A percentile compares a stretch with the other conserved stretches of the same genome.
Evolutionary conservation across 2,797 vertebrate species (phyloP).

Genomic region (Mormyrus hasselquistii): DNA sequence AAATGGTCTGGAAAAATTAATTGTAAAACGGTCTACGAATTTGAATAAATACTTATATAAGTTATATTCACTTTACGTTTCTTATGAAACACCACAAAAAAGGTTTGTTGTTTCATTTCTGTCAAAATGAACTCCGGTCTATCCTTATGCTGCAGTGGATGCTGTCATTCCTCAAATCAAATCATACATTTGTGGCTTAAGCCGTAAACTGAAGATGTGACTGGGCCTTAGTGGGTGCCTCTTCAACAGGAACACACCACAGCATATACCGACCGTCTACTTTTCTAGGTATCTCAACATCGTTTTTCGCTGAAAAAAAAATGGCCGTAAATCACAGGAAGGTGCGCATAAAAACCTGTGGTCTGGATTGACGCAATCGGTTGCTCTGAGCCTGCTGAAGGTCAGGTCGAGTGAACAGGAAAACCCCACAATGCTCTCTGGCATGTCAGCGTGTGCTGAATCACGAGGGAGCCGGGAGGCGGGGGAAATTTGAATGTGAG

Average conservation of each 20-base stretch:
- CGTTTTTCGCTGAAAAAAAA: neutral
- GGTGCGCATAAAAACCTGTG: neutral
- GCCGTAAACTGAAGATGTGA: neutral
- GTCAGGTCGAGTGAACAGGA: conserved; percentile 37
- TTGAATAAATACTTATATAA: neutral
- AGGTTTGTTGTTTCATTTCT: neutral
- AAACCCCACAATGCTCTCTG: conserved; percentile 27
- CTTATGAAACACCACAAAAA: neutral
- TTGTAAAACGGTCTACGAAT: neutral
- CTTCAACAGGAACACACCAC: neutral
- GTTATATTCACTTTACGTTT: neutral
- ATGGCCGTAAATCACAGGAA: conserved; percentile 15
- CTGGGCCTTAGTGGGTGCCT: neutral
- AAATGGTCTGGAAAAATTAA: neutral
- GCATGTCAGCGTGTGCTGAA: conserved; percentile 42
- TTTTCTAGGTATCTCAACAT: conserved; percentile 14
- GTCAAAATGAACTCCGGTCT: neutral
- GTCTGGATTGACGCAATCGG: conserved; percentile 18
- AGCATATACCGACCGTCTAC: neutral
- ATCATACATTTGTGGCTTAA: neutral
- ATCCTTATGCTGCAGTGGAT: neutral
- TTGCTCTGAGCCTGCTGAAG: conserved; percentile 32
- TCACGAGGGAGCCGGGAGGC: conserved; percentile 40
- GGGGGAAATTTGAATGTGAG: conserved; percentile 50
- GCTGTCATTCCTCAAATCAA: neutral